Evolutionary conservation across 2,797 vertebrate genomes (phyloP).

Genomic region (Sciurus vulgaris): DNA sequence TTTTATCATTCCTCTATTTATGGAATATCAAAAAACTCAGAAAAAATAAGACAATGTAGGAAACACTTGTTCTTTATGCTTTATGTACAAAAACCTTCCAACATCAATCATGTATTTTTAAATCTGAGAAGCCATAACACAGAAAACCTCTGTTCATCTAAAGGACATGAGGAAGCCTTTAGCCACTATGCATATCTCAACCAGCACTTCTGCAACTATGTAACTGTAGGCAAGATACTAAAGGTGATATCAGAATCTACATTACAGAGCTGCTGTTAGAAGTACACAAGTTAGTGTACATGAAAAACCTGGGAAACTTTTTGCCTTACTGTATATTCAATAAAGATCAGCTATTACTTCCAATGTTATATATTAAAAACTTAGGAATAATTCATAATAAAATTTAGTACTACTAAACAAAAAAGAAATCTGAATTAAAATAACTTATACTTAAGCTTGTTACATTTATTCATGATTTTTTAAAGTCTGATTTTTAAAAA

Average conservation of each 20-base stretch:
- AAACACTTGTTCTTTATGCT: constrained; percentile 7
- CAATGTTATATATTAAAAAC: neutral
- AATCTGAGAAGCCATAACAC: constrained; percentile 35
- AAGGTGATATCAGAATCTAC: neutral
- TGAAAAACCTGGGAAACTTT: constrained; percentile 14
- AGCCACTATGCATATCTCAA: neutral
- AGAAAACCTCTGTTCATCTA: constrained; percentile 52
- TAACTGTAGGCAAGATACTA: neutral
- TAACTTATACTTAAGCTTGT: constrained; percentile 2
- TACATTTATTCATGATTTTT: neutral
- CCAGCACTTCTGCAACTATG: neutral
- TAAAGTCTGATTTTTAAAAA: neutral
- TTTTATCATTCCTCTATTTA: constrained; percentile 68
- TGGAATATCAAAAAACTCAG: constrained; percentile 21
- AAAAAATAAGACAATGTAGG: constrained; percentile 22
- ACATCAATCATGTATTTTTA: constrained; percentile 18
- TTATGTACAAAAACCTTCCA: constrained; percentile 28
- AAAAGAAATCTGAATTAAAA: constrained; percentile 30
- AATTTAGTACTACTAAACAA: neutral
- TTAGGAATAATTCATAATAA: neutral
- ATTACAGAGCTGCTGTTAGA: neutral
- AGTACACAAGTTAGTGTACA: neutral
- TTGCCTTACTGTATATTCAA: neutral
- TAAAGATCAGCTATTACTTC: constrained; percentile 46
- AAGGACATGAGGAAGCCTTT: neutral